These are phyloP conservation scores for Phasia obesa DNA, from an alignment of 2,888 invertebrate species.

Conservation along the genomic window DNA sequence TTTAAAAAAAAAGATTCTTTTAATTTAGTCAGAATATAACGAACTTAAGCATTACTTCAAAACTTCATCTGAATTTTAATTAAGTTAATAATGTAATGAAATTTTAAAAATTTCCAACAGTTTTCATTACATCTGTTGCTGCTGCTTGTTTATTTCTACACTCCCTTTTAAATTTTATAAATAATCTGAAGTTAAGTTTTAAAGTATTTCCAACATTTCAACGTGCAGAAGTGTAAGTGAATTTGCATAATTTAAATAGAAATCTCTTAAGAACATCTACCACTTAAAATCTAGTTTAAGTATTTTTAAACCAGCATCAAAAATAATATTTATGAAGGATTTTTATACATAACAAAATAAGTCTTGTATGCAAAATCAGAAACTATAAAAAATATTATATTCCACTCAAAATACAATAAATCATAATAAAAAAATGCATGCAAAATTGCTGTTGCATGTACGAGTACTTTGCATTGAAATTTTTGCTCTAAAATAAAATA, in stretches of 20 bases:
- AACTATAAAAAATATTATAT: slow-evolving; percentile 14
- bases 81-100: too few species aligned
- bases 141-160: too few species aligned
- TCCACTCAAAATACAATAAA: slow-evolving; percentile 55
- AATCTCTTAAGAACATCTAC: background rate
- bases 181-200: too few species aligned
- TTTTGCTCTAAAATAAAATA: slow-evolving; percentile 34
- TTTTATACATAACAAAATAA: slow-evolving; percentile 33
- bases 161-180: too few species aligned
- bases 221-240: background rate
- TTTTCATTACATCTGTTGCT: too few species aligned
- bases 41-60: too few species aligned
- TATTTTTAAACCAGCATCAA: slow-evolving; percentile 5
- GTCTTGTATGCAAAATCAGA: slow-evolving; percentile 31
- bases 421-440: slow-evolving; percentile 40
- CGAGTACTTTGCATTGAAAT: slow-evolving; percentile 30
- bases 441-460: slow-evolving; percentile 32
- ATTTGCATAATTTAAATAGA: background rate
- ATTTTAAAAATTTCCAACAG: too few species aligned
- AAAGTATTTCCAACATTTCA: background rate
- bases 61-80: too few species aligned
- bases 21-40: too few species aligned
- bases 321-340: background rate
- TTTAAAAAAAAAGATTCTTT: too few species aligned
- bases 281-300: background rate